Conservation (phyloP, 2,888 invertebrate genomes). For the Allolobophora icterica region DNA sequence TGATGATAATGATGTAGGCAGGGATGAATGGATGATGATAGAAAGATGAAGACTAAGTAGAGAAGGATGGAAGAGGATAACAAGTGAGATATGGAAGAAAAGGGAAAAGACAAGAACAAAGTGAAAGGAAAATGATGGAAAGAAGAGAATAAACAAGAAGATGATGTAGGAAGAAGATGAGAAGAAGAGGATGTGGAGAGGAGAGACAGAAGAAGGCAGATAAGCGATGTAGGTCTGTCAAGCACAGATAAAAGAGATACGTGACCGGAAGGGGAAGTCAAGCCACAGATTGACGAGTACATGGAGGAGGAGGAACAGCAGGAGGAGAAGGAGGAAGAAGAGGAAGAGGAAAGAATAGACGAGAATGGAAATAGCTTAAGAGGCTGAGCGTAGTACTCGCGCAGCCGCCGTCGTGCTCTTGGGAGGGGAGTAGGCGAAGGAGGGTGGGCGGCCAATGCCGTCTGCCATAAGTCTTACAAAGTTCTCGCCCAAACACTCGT, state of each 20-base stretch:
- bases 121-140: background rate
- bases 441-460: background rate
- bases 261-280: background rate
- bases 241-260: background rate
- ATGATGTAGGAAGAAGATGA: too few species aligned
- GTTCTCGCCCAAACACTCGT: conserved; percentile 1
- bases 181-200: background rate
- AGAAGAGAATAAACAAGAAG: background rate
- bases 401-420: background rate
- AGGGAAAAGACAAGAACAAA: background rate
- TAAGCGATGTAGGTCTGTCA: background rate
- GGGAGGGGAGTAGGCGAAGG: background rate
- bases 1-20: conserved; percentile 32
- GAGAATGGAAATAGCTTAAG: background rate
- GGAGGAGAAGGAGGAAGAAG: too few species aligned
- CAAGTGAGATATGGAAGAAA: too few species aligned
- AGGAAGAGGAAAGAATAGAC: too few species aligned
- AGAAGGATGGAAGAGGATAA: background rate
- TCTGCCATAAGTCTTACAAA: background rate
- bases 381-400: background rate
- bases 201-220: background rate
- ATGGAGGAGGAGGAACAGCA: too few species aligned
- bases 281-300: too few species aligned
- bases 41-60: background rate
- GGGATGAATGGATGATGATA: background rate